Base-by-base conservation (phyloP, 2,113 vertebrate genomes). In the Ochotona curzoniae region DNA sequence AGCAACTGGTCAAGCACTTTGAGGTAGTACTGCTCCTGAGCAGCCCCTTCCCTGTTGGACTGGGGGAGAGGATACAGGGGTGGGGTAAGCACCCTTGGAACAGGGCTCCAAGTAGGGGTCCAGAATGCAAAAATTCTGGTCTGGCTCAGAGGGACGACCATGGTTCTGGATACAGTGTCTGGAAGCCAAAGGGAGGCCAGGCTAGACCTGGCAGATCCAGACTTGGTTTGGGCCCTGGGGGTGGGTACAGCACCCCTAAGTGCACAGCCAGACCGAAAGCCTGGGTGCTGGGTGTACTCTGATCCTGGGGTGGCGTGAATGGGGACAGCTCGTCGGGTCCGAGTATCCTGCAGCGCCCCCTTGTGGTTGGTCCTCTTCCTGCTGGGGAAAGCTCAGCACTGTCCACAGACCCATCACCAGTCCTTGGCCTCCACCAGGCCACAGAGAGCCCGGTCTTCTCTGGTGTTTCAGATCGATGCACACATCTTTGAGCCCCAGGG, bases 1-100 rank as follows among this genome's bases (percentile, higher is more conserved):
- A 98, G 90, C 99, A 99, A 73, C 98, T 98, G 73, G 98, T 99
- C 94, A 98, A 97, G 87, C 97, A 99, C 94, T 99, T 99, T 94
- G 98, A 99, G 99, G 99, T 98, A 98, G 97, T 0, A 7, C 9
- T 21, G 7, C 0, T 1, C 26, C 4, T n/a, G 23, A 32, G 57
- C 66, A 83, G 30, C 32, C 15, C 10, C 57, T 30, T 63, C 28
- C 20, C 38, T 44, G 38, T 6, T 44, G 38, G 38, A 44, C 38
- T 44, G 38, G 6, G 38, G 38, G 38, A 44, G 38, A 6, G 38
- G 38, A 44, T 44, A 6, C 38, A 44, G 38, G 38, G 38, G 38
- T 44, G 38, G 38, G 38, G 38, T 44, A 44, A 44, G 38, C 38
- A 44, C 38, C 69, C 26, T 8, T 4, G n/a, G 60, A 47, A 12